Base-by-base conservation (phyloP, 2,113 vertebrate genomes). In the Fukomys damarensis region DNA sequence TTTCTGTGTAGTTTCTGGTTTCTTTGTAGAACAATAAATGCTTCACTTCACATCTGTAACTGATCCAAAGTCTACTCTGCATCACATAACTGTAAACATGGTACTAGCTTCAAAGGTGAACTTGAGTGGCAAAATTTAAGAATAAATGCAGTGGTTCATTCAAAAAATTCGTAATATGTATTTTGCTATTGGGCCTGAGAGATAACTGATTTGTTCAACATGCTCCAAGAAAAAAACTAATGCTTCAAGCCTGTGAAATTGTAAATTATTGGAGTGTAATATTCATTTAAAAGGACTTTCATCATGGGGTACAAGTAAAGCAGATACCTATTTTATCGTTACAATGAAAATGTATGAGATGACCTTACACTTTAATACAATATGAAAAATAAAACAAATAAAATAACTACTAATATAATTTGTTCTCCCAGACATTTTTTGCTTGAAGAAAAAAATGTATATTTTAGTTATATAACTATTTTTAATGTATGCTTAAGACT, bases 121-220 rank as follows among this genome's bases (percentile, higher is more conserved):
- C 22, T 24, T 30, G 32, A 81, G 26, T 52, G 49, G 4, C 49
- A 85, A 95, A 84, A 86, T 80, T 89, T 41, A 66, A 87, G 92
- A 82, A 77, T 6, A 92, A 94, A 54, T 87, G 22, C 38, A 93
- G 5, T 14, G 2, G 22, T 46, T 2, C 7, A 61, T 68, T 91
- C 30, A 70, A 46, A 65, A 83, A 80, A 85, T 74, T 95, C 52
- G 32, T 85, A 43, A 89, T 95, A 93, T 2, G 46, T 85, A 82
- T 43, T 68, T 91, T 92, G 22, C 56, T 97, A 35, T 82, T 93
- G 80, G 91, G 30, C 68, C 43, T 81, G 32, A 46, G 10, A 43
- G 43, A 35, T 81, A 91, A 91, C 28, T 93, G 22, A 79, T 94
- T 93, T 79, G 32, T 83, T 94, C 16, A 93, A 65, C 28, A 63